Conservation (phyloP, 2,888 invertebrate species). For the Drosophila anomelani region DNA sequence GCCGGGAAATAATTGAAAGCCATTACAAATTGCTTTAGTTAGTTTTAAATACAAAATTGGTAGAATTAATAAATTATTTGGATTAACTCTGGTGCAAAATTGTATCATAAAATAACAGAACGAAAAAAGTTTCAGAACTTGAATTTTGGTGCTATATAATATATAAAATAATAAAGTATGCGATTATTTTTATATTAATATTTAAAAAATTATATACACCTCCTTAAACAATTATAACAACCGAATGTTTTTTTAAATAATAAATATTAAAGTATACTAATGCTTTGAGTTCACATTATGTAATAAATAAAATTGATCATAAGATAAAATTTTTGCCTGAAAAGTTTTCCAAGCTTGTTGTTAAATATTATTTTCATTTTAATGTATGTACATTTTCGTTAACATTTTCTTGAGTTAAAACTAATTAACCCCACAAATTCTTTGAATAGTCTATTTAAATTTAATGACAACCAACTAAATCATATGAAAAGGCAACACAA, state of each 20-base stretch:
- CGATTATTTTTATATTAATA: not conserved
- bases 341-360: not conserved
- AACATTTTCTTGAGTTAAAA: not conserved
- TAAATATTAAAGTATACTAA: too few species aligned
- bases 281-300: too few species aligned
- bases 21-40: not conserved
- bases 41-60: not conserved
- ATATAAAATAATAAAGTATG: not conserved
- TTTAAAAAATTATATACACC: not conserved
- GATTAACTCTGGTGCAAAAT: not conserved
- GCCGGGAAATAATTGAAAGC: not conserved
- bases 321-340: too few species aligned
- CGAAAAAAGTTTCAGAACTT: too few species aligned
- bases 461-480: constrained; percentile 44
- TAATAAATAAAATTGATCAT: too few species aligned
- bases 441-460: constrained; percentile 25
- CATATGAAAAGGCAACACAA: constrained; percentile 13
- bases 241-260: too few species aligned
- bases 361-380: not conserved
- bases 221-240: too few species aligned
- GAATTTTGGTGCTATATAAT: not conserved
- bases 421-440: constrained; percentile 9
- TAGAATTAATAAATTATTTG: not conserved
- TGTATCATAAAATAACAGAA: not conserved
- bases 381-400: not conserved